A percentile compares a stretch with the other conserved stretches of the same genome.
phyloP scores from a whole-genome alignment of 2,797 vertebrate genomes.

The Enteromius paludinosus region DNA sequence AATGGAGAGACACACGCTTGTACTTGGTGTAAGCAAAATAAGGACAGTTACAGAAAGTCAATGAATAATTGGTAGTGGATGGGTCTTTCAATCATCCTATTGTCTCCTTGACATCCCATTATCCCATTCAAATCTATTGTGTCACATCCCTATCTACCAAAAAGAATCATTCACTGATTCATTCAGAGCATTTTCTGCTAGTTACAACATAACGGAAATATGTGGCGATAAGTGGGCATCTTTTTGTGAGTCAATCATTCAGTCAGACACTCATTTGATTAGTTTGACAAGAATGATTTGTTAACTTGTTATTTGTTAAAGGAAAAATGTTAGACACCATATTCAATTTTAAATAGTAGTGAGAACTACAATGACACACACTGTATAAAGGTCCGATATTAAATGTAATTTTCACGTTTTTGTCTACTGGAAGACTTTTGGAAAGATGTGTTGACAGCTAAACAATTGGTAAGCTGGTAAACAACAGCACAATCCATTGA shows the following conservation, averaged over 20 bases:
- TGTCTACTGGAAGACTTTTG: background rate
- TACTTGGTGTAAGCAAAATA: constrained; percentile 1
- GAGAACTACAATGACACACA: background rate
- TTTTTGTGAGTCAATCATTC: background rate
- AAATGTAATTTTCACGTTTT: background rate
- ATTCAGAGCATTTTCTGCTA: background rate
- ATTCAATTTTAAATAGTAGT: background rate
- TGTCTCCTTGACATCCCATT: constrained; percentile 1
- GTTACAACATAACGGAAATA: background rate
- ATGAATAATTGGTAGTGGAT: background rate
- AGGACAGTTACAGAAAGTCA: background rate
- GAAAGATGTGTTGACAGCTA: background rate
- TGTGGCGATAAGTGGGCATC: background rate
- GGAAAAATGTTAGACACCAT: background rate
- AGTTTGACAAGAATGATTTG: background rate
- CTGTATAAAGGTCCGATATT: background rate
- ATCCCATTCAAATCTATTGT: constrained; percentile 2
- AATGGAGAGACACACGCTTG: constrained; percentile 15
- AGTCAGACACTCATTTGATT: background rate
- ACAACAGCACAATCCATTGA: constrained; percentile 2
- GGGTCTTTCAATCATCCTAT: background rate
- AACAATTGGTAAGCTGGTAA: background rate
- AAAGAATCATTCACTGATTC: background rate
- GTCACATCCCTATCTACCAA: background rate
- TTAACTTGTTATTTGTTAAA: background rate